Evolutionary conservation across 2,113 vertebrate genomes (phyloP).

Genomic region (Andinoacara biseriatus): DNA sequence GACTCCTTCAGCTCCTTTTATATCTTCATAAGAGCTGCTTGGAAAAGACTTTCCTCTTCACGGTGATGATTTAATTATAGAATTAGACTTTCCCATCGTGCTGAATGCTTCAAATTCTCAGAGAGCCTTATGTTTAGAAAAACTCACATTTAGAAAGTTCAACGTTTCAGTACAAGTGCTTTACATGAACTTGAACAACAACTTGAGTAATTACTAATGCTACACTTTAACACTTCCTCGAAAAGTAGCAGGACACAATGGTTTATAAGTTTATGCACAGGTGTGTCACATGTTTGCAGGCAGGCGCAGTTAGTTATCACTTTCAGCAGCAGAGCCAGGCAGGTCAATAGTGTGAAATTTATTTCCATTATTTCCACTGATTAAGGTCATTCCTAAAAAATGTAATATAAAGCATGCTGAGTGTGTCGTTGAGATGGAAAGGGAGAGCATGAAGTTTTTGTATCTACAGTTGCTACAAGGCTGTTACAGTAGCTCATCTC

Average conservation of each 20-base stretch:
- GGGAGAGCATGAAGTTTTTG: background rate
- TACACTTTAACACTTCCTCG: background rate
- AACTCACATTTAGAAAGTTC: background rate
- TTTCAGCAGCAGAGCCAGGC: conserved; percentile 31
- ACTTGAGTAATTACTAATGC: background rate
- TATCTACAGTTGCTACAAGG: background rate
- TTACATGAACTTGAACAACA: background rate
- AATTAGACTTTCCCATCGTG: conserved; percentile 21
- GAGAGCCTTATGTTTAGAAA: background rate
- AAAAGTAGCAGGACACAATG: background rate
- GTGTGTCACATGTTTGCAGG: conserved; percentile 11
- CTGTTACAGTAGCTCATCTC: conserved; percentile 14
- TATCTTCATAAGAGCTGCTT: conserved; percentile 20
- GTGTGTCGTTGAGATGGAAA: background rate
- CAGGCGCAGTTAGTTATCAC: background rate
- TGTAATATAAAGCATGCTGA: conserved; percentile 1
- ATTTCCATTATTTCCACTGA: conserved; percentile 40
- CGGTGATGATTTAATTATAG: conserved; percentile 29
- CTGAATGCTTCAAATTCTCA: background rate
- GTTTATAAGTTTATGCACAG: conserved; percentile 14
- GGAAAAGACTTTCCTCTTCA: conserved; percentile 10
- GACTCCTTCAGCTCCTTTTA: conserved; percentile 40
- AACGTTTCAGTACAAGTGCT: conserved; percentile 1
- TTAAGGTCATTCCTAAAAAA: conserved; percentile 27
- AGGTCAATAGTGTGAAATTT: conserved; percentile 32